A percentile compares a stretch with the other conserved stretches of the same genome.
Conservation (phyloP, 2,113 vertebrate species). For the Camarhynchus parvulus region DNA sequence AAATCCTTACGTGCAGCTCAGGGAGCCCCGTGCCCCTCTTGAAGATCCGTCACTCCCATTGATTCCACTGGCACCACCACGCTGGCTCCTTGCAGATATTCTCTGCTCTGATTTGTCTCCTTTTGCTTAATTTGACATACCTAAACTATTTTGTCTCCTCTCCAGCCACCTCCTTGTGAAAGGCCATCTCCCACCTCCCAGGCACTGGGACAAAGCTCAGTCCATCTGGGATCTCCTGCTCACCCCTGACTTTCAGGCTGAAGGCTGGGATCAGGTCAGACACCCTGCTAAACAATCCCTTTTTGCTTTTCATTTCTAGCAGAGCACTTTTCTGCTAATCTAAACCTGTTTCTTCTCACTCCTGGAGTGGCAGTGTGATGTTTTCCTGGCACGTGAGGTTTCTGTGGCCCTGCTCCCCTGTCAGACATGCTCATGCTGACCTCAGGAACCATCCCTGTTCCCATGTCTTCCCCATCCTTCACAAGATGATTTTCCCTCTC, state of each 20-base stretch:
- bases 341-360: not conserved
- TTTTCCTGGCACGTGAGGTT: fast-evolving
- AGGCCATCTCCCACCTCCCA: not conserved
- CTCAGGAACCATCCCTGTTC: not conserved
- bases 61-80: fast-evolving
- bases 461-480: not conserved
- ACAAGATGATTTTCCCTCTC: not conserved
- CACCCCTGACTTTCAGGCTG: not conserved
- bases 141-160: not conserved
- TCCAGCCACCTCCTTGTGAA: not conserved
- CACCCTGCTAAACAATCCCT: fast-evolving
- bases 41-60: not conserved
- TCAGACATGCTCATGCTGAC: not conserved
- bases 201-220: not conserved
- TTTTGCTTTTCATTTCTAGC: not conserved
- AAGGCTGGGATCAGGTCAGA: not conserved
- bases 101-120: not conserved
- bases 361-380: not conserved
- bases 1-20: not conserved
- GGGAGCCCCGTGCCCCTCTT: not conserved
- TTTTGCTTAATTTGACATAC: not conserved
- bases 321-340: not conserved
- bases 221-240: fast-evolving
- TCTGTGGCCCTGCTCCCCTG: not conserved
- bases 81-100: not conserved